phyloP scores from a whole-genome alignment of 2,797 vertebrate genomes.

The Loriculus beryllinus region DNA sequence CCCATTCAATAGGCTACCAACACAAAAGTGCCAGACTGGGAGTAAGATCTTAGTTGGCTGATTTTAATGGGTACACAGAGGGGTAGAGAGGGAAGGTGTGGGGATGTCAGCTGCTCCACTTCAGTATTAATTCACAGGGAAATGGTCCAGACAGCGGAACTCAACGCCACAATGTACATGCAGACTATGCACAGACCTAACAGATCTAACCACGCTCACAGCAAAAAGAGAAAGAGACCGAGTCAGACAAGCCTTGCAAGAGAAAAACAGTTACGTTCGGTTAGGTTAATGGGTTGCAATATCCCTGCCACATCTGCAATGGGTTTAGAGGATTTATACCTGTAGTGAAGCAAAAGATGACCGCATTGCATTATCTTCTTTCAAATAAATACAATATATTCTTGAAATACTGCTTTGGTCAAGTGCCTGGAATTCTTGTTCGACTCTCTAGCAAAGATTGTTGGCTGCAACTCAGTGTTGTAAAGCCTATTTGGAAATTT shows the following conservation, averaged over 20 bases:
- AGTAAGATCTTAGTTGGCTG: not conserved
- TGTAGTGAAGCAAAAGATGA: conserved; percentile 60
- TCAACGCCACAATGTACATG: not conserved
- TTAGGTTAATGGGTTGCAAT: conserved; percentile 68
- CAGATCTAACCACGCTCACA: not conserved
- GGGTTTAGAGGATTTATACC: conserved; percentile 65
- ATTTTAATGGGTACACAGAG: not conserved
- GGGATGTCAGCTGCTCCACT: not conserved
- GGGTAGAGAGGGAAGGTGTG: not conserved
- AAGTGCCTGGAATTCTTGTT: conserved; percentile 36
- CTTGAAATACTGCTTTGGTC: conserved; percentile 55
- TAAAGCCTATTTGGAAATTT: not conserved
- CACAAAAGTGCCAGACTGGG: not conserved
- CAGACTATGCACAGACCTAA: not conserved
- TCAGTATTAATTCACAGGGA: conserved; percentile 15
- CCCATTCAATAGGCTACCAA: not conserved
- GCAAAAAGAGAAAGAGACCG: not conserved
- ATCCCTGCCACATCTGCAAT: conserved; percentile 62
- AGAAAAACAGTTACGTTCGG: conserved; percentile 56
- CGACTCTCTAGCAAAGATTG: not conserved
- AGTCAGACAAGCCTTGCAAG: conserved; percentile 30
- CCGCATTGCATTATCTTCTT: conserved; percentile 56
- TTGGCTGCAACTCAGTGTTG: not conserved
- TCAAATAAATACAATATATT: conserved; percentile 61
- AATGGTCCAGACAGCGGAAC: conserved; percentile 19